Conservation (phyloP, 2,113 vertebrate species). For the Dinomys branickii region DNA sequence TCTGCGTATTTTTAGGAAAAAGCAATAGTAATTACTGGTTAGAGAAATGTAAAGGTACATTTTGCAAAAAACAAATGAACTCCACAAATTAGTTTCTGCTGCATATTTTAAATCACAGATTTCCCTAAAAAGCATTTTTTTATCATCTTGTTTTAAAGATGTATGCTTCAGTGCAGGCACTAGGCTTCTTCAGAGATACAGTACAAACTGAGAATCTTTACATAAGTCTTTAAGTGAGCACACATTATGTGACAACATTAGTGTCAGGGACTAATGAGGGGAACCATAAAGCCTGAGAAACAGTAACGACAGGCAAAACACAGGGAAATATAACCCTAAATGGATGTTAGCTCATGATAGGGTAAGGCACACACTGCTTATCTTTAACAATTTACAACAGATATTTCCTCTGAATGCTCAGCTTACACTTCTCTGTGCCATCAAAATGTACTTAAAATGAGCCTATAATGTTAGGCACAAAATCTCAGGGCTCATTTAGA, state of each 20-base stretch:
- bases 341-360: background rate
- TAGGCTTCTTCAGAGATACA: constrained; percentile 39
- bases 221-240: background rate
- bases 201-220: constrained; percentile 34
- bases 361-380: background rate
- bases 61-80: constrained; percentile 46
- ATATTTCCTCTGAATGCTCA: constrained; percentile 36
- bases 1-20: background rate
- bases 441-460: background rate
- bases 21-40: constrained; percentile 28
- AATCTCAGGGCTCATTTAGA: background rate
- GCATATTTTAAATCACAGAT: constrained; percentile 12
- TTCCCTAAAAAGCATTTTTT: constrained; percentile 10
- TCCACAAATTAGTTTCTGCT: background rate
- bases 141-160: constrained; percentile 19
- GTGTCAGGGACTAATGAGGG: background rate
- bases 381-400: constrained; percentile 7
- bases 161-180: background rate
- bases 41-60: constrained; percentile 36
- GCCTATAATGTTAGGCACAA: background rate
- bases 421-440: constrained; percentile 34
- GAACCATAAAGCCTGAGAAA: constrained; percentile 6
- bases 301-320: constrained; percentile 13
- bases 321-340: background rate
- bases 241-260: constrained; percentile 3